A percentile compares a stretch with the other conserved stretches of the same genome.
Evolutionary conservation across 1,140 invertebrate genomes (phyloP).

Genomic region (Drosophila lowei): DNA sequence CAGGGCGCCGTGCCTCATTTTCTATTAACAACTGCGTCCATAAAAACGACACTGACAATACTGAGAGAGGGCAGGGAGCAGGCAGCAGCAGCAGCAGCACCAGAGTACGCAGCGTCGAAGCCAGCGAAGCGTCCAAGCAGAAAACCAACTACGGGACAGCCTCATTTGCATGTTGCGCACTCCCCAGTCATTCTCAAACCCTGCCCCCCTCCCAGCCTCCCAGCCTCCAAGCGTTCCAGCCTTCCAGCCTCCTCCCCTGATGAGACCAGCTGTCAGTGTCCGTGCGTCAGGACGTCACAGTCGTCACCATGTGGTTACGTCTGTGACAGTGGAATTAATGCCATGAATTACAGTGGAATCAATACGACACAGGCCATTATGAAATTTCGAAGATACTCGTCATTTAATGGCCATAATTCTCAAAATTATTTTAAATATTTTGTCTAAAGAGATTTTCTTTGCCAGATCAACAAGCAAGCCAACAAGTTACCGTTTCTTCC

Average conservation of each 20-base stretch:
- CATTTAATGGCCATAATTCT: too few relatives aligned
- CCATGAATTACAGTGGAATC: constrained; percentile 43
- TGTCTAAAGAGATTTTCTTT: too few relatives aligned
- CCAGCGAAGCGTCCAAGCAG: constrained; percentile 78
- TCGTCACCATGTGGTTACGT: constrained; percentile 77
- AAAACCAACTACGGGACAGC: constrained; percentile 79
- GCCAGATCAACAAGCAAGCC: too few relatives aligned
- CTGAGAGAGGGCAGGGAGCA: constrained; percentile 5
- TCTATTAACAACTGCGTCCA: constrained; percentile 80
- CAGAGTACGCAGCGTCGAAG: constrained; percentile 43
- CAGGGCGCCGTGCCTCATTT: constrained; percentile 68
- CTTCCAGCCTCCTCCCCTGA: constrained; percentile 12
- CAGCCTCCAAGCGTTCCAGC: neutral
- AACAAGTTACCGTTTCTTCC: too few relatives aligned
- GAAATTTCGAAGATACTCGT: too few relatives aligned
- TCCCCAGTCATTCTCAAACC: neutral
- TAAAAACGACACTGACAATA: constrained; percentile 66
- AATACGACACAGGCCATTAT: too few relatives aligned
- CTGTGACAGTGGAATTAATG: constrained; percentile 70
- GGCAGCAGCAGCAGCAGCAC: neutral
- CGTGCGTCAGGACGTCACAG: constrained; percentile 73
- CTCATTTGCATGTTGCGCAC: constrained; percentile 70
- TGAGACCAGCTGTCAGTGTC: constrained; percentile 59
- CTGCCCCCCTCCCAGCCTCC: neutral
- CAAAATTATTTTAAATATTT: too few relatives aligned